phyloP scores from a whole-genome alignment of 1,140 invertebrate genomes.

The Drosophila ogumai region DNA sequence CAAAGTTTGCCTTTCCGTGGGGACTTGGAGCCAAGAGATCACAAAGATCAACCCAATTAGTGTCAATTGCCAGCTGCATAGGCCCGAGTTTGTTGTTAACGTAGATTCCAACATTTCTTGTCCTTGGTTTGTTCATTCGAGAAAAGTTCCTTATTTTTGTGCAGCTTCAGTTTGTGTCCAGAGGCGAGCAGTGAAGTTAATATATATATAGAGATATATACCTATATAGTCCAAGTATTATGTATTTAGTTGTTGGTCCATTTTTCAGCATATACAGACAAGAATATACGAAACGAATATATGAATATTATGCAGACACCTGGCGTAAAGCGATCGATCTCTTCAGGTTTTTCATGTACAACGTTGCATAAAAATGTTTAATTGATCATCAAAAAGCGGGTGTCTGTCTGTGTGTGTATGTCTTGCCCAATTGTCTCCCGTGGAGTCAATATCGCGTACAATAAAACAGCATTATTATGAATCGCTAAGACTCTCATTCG shows the following conservation, averaged over 20 bases:
- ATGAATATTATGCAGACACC: constrained; percentile 24
- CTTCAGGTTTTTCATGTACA: constrained; percentile 43
- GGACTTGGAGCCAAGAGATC: not conserved
- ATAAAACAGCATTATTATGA: constrained; percentile 73
- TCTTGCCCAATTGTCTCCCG: constrained; percentile 63
- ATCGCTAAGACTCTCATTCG: constrained; percentile 53
- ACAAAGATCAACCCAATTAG: constrained; percentile 42
- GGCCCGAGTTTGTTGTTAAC: constrained; percentile 48
- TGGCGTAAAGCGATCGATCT: constrained; percentile 39
- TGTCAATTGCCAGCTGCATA: constrained; percentile 52
- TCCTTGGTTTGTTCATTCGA: constrained; percentile 42
- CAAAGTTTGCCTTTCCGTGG: constrained; percentile 26
- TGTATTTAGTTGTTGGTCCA: constrained; percentile 83
- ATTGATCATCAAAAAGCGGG: constrained; percentile 66
- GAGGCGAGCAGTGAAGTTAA: constrained; percentile 37
- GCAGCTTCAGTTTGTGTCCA: constrained; percentile 66
- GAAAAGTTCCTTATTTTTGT: constrained; percentile 66
- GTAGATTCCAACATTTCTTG: constrained; percentile 36
- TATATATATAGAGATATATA: constrained; percentile 53
- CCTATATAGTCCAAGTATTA: constrained; percentile 74
- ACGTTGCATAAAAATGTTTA: constrained; percentile 76
- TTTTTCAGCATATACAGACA: constrained; percentile 66
- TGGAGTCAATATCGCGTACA: constrained; percentile 71
- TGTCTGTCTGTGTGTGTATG: constrained; percentile 42
- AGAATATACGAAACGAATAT: constrained; percentile 50